phyloP scores from a whole-genome alignment of 2,797 vertebrate genomes.

The Gobionotothen gibberifrons region DNA sequence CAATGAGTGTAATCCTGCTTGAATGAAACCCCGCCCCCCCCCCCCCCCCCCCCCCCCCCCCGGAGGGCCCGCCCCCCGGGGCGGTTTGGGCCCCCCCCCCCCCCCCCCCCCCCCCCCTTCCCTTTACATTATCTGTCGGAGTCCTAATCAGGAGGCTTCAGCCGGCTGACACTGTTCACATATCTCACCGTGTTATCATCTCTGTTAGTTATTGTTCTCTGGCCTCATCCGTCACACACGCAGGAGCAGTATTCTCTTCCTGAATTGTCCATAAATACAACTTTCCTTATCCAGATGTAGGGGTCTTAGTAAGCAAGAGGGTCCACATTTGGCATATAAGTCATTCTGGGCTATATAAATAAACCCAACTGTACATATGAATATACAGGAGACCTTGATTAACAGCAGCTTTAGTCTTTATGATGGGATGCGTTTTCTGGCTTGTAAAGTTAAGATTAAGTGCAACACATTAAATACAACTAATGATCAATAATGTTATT shows the following conservation, averaged over 20 bases:
- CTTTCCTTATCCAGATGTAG: no score
- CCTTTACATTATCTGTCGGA: slow-evolving; percentile 53
- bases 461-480: background rate
- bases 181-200: slow-evolving; percentile 25
- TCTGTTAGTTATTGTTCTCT: slow-evolving; percentile 24
- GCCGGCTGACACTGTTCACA: slow-evolving; percentile 43
- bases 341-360: background rate
- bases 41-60: background rate
- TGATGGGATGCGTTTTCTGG: background rate
- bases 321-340: background rate
- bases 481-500: background rate
- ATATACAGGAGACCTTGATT: no score
- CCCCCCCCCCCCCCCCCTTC: slow-evolving; percentile 10
- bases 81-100: background rate
- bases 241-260: background rate
- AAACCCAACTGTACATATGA: no score
- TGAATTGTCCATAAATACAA: background rate
- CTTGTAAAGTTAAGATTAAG: background rate
- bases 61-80: no score
- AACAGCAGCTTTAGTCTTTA: no score
- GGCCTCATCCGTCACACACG: background rate
- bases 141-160: slow-evolving; percentile 61
- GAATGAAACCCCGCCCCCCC: slow-evolving; percentile 61
- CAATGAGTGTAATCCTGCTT: slow-evolving; percentile 76
- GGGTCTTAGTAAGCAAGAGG: background rate